Evolutionary conservation across 2,797 vertebrate genomes (phyloP).

Genomic region (Poeciliopsis presidionis): DNA sequence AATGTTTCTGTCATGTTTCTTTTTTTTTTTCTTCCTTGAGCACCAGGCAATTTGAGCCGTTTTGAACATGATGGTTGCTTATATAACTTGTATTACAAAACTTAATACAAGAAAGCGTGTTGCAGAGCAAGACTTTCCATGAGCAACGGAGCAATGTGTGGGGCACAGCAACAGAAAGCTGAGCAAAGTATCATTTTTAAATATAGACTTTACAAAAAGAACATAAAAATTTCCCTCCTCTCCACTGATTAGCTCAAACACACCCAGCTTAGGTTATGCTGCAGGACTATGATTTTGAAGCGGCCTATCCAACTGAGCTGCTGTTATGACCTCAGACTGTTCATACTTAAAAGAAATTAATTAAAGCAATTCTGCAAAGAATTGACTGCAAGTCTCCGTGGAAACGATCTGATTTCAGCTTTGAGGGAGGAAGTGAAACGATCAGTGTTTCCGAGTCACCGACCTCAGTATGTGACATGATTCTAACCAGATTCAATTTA

Average conservation of each 20-base stretch:
- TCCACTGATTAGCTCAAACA: neutral
- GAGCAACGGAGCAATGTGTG: too few species aligned
- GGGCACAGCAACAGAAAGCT: too few species aligned
- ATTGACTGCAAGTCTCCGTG: too few species aligned
- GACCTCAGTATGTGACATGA: neutral
- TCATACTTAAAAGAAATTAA: neutral
- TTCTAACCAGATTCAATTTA: neutral
- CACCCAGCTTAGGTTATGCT: neutral
- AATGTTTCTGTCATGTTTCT: too few species aligned
- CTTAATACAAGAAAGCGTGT: too few species aligned
- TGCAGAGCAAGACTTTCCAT: too few species aligned
- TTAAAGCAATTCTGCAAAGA: neutral
- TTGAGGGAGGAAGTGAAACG: neutral
- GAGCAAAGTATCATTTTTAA: too few species aligned
- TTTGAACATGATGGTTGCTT: too few species aligned
- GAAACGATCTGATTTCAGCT: neutral
- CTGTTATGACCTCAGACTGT: neutral
- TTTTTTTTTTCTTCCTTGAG: too few species aligned
- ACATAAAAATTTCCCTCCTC: neutral
- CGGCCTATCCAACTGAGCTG: neutral
- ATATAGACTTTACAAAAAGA: neutral
- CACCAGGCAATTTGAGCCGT: too few species aligned
- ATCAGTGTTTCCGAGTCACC: neutral
- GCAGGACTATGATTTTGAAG: neutral
- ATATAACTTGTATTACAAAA: too few species aligned